Conservation (phyloP, 2,113 vertebrate genomes). For the Ctenodactylus gundi region DNA sequence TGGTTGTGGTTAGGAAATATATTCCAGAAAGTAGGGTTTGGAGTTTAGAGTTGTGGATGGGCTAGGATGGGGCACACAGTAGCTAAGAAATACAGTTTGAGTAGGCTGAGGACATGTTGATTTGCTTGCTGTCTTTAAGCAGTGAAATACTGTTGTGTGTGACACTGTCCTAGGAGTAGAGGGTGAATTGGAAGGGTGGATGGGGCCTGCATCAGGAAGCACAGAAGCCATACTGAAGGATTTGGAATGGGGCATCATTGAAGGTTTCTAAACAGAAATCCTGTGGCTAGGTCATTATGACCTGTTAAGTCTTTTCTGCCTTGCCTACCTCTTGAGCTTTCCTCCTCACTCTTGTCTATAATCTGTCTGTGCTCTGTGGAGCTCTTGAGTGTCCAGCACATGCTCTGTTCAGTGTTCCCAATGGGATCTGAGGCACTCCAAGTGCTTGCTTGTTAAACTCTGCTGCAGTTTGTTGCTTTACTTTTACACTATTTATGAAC, state of each 20-base stretch:
- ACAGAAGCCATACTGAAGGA: not conserved
- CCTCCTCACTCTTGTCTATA: not conserved
- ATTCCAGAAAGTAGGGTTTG: not conserved
- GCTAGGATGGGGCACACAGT: not conserved
- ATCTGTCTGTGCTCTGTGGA: not conserved
- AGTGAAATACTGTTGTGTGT: not conserved
- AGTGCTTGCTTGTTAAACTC: rapidly evolving
- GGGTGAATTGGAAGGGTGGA: not conserved
- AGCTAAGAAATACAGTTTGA: not conserved
- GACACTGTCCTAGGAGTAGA: not conserved
- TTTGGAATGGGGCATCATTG: not conserved
- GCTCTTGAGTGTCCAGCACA: rapidly evolving
- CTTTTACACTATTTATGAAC: not conserved
- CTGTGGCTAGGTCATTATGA: not conserved
- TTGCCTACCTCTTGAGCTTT: not conserved
- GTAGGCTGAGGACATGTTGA: not conserved
- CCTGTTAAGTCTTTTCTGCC: not conserved
- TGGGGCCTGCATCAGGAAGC: not conserved
- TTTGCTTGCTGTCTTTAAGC: not conserved
- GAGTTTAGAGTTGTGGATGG: not conserved
- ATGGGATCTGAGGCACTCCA: not conserved
- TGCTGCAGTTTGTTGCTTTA: not conserved
- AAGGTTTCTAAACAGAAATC: not conserved
- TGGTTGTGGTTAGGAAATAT: not conserved
- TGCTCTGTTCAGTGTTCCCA: rapidly evolving